Percentiles rank a stretch among this genome's conserved stretches.
These are phyloP conservation scores for Pachyuromys duprasi DNA, from an alignment of 2,797 vertebrate genomes.

Conservation along the genomic window DNA sequence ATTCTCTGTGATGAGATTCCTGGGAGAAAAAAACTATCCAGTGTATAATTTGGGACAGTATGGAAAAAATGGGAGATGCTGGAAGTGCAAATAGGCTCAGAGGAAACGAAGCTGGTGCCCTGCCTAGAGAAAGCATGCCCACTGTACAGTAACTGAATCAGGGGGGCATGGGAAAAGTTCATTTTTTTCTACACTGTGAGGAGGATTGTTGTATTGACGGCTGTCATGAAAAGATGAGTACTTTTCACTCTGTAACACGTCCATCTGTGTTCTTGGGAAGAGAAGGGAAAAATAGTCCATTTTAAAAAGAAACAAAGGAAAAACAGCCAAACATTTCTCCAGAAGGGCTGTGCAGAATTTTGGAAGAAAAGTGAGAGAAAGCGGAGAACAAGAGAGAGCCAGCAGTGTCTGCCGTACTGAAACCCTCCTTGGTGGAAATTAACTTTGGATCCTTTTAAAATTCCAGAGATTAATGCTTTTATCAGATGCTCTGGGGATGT, in stretches of 20 bases:
- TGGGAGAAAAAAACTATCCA: not conserved
- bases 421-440: not conserved
- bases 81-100: not conserved
- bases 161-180: not conserved
- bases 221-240: not conserved
- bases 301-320: conserved; percentile 2
- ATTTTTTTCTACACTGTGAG: not conserved
- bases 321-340: not conserved
- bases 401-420: not conserved
- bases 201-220: not conserved
- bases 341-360: not conserved
- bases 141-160: not conserved
- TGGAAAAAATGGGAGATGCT: not conserved
- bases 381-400: not conserved
- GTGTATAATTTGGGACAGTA: not conserved
- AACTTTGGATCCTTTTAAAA: not conserved
- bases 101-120: not conserved
- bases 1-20: not conserved
- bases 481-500: conserved; percentile 2
- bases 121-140: not conserved
- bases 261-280: not conserved
- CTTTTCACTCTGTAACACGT: not conserved
- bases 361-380: not conserved
- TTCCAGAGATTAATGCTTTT: not conserved
- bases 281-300: not conserved